A percentile compares a stretch with the other conserved stretches of the same genome.
phyloP scores from a whole-genome alignment of 2,888 invertebrate species.

The Drosophila paracracens region DNA sequence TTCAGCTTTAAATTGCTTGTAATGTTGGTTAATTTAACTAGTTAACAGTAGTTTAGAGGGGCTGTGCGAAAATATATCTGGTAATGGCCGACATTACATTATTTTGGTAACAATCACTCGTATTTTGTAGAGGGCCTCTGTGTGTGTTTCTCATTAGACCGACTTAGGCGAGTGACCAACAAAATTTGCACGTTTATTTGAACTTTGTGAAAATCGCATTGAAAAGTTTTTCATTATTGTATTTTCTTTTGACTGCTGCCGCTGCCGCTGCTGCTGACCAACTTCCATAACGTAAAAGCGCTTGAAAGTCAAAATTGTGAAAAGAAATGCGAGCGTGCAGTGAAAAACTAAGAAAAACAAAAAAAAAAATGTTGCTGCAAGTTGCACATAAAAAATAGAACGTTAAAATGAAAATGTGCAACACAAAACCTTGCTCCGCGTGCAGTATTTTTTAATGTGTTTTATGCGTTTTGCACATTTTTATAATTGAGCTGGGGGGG shows the following conservation, averaged over 20 bases:
- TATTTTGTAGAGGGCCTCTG: not conserved
- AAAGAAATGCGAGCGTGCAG: constrained; percentile 28
- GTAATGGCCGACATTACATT: not conserved
- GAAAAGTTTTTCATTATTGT: constrained; percentile 34
- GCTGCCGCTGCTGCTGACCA: constrained; percentile 6
- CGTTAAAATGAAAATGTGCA: constrained; percentile 61
- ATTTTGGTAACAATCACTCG: not conserved
- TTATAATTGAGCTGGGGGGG: constrained; percentile 75
- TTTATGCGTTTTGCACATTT: constrained; percentile 74
- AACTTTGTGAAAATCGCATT: constrained; percentile 31
- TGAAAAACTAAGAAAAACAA: constrained; percentile 51
- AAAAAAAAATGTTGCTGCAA: constrained; percentile 62
- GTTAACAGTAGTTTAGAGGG: not conserved
- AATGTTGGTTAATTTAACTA: constrained; percentile 1
- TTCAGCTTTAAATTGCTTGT: constrained; percentile 8
- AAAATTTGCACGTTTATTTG: constrained; percentile 31
- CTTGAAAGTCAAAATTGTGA: constrained; percentile 38
- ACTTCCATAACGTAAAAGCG: constrained; percentile 46
- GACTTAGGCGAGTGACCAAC: constrained; percentile 45
- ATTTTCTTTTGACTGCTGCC: constrained; percentile 27
- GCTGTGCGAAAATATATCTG: not conserved
- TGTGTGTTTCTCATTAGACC: constrained; percentile 36
- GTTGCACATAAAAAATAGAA: constrained; percentile 53
- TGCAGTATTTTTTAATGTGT: constrained; percentile 76
- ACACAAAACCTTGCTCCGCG: constrained; percentile 67